Evolutionary conservation across 2,797 vertebrate species (phyloP), one percentile per base, ranked within the genome.

Genomic region (Phalloptychus januarius): DNA sequence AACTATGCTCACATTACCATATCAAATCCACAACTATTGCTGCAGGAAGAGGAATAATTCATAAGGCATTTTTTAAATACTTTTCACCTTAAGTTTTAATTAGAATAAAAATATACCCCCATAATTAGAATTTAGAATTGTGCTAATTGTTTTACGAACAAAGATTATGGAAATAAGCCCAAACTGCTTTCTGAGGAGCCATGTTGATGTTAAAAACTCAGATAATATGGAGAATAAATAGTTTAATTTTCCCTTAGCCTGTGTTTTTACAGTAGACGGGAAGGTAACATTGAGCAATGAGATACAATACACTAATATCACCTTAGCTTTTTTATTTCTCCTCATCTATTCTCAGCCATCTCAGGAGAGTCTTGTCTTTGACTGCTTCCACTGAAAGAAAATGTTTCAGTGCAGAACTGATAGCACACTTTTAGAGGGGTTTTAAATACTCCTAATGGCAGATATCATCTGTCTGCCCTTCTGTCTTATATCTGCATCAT

Each of bases 71-170:
- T 67, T 28, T 15, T 15, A 48, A 50, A n/a, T 2, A 28, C 25
- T 28, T 70, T 70, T 45, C 13, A 44, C 40, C n/a, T 44, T 28
- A 28, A 70, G 56, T 48, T 61, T 80, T 74, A 81, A 87, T 76
- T 75, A 71, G 72, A 54, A 83, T 84, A 56, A 77, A 83, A 77
- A 65, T 73, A 38, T 81, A 83, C 71, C 36, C 44, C 79, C 42
- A n/a, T 67, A 82, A 52, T 42, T 33, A 44, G 82, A 75, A 83
- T 54, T 75, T 80, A 70, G 76, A 44, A 79, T 84, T 88, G 63
- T 70, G 63, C 58, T 83, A 90, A 89, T 87, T 8, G 76, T 80
- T 76, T 82, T 83, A 88, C 81, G 81, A 88, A 82, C 74, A 71
- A 83, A 79, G 80, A 69, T 52, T 58, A 72, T 40, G 44, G 31